Evolutionary conservation across 2,797 vertebrate genomes (phyloP).

Genomic region (Okamejei kenojei): DNA sequence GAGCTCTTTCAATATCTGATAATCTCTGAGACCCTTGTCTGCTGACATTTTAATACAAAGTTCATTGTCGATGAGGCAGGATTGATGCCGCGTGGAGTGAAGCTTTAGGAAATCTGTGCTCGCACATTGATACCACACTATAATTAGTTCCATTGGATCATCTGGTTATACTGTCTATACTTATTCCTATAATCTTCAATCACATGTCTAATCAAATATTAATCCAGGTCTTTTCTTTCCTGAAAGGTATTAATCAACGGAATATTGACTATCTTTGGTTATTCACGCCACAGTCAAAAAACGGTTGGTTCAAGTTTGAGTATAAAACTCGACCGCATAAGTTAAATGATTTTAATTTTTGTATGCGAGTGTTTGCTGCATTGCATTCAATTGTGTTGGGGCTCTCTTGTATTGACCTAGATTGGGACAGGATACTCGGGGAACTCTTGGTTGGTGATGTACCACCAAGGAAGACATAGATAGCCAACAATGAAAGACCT

Average conservation of each 20-base stretch:
- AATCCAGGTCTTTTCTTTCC: neutral
- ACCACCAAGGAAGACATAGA: too few species aligned
- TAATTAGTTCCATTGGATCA: neutral
- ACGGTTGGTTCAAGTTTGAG: neutral
- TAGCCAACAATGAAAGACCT: too few species aligned
- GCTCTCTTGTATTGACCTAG: neutral
- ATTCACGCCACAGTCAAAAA: neutral
- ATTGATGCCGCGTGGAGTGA: neutral
- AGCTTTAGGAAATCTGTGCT: constrained; percentile 9
- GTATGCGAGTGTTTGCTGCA: neutral
- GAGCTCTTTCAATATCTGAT: neutral
- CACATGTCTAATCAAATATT: constrained; percentile 17
- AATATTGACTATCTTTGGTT: neutral
- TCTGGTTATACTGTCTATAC: neutral
- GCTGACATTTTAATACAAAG: neutral
- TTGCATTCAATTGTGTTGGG: neutral
- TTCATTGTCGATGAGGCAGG: neutral
- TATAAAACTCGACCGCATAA: neutral
- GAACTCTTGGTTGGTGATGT: neutral
- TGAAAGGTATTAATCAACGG: neutral
- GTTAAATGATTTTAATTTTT: neutral
- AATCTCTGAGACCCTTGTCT: neutral
- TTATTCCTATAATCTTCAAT: constrained; percentile 28
- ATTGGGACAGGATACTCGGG: neutral
- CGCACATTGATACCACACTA: neutral